Conservation (phyloP, 30 jellyfish, hydroid and myxozoan genomes). For the Aurelia sp. region DNA sequence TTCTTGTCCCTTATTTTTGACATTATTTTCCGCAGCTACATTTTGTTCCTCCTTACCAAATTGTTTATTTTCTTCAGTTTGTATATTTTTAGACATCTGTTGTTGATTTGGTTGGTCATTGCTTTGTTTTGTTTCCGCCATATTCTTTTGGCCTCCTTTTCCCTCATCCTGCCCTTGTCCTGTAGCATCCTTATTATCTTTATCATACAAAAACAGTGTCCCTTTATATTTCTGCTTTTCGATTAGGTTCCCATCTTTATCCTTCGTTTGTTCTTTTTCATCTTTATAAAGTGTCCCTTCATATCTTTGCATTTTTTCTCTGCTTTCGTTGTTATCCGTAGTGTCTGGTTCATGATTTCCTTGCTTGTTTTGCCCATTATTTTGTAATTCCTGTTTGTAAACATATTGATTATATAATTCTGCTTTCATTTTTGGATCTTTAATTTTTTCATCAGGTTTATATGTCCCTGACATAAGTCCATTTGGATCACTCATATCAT, state of each 20-base stretch:
- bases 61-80: too few species aligned
- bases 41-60: too few species aligned
- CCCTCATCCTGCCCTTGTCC: too few species aligned
- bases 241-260: conserved; percentile 35
- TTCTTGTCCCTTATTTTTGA: not conserved
- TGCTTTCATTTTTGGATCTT: conserved; percentile 48
- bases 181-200: not conserved
- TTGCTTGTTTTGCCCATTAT: not conserved
- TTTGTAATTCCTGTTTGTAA: conserved; percentile 39
- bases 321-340: not conserved
- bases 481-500: too few species aligned
- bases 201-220: conserved; percentile 39
- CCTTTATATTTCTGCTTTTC: conserved; percentile 65
- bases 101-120: too few species aligned
- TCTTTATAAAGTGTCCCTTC: conserved; percentile 66
- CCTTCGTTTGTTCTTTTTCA: conserved; percentile 26
- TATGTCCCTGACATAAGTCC: conserved; percentile 11
- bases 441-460: conserved; percentile 1
- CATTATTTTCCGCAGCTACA: not conserved
- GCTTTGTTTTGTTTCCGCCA: too few species aligned
- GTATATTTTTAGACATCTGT: too few species aligned
- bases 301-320: conserved; percentile 27
- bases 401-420: conserved; percentile 60
- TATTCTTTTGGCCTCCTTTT: too few species aligned
- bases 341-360: conserved; percentile 2